These are phyloP conservation scores for Lagenorhynchus albirostris DNA, from an alignment of 2,113 vertebrate species.

Conservation along the genomic window DNA sequence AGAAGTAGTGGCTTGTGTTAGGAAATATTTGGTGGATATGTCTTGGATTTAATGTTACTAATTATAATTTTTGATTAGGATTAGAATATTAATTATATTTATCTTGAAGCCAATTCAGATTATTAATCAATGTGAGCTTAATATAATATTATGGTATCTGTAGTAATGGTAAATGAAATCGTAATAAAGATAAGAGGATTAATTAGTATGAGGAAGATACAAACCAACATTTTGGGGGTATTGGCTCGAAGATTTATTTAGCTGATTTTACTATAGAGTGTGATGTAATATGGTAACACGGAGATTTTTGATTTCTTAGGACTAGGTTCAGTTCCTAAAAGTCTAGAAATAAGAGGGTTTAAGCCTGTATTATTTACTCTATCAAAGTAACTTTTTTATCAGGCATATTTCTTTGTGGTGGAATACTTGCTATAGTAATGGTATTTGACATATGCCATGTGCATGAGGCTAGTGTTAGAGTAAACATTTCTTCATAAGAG, in stretches of 20 bases:
- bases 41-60: background rate
- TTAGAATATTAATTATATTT: constrained; percentile 28
- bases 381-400: constrained; percentile 62
- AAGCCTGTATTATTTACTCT: constrained; percentile 58
- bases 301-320: constrained; percentile 57
- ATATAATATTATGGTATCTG: background rate
- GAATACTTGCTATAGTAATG: accelerated
- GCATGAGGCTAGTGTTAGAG: background rate
- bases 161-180: background rate
- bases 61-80: background rate
- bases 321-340: constrained; percentile 42
- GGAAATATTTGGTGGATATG: background rate
- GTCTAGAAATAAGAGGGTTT: constrained; percentile 60
- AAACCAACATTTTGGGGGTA: constrained; percentile 75
- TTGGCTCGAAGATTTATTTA: constrained; percentile 78
- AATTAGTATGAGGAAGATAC: constrained; percentile 67
- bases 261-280: constrained; percentile 74
- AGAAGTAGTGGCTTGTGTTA: background rate
- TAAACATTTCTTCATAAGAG: constrained; percentile 39
- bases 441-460: background rate
- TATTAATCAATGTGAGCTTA: constrained; percentile 61
- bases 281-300: constrained; percentile 71
- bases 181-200: accelerated
- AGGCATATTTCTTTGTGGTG: constrained; percentile 21
- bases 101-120: constrained; percentile 70